Conservation (phyloP, 1,140 invertebrate species). For the Drosophila kohkoa region DNA sequence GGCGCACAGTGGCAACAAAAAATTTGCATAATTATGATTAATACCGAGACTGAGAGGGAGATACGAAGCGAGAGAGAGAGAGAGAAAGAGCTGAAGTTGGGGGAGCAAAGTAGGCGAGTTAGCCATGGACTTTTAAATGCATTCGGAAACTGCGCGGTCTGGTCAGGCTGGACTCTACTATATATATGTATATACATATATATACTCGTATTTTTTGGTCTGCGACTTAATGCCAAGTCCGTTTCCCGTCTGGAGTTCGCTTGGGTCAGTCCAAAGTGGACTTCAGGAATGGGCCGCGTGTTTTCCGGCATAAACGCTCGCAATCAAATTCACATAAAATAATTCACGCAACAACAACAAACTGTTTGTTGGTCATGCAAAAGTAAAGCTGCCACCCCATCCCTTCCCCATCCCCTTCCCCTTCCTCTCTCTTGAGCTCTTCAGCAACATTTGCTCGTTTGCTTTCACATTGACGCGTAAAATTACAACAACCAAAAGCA, state of each 20-base stretch:
- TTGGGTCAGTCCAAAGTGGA: neutral
- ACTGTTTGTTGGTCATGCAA: constrained; percentile 75
- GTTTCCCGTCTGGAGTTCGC: constrained; percentile 14
- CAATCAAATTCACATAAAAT: constrained; percentile 82
- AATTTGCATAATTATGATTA: constrained; percentile 84
- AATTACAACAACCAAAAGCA: constrained; percentile 39
- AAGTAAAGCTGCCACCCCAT: constrained; percentile 2
- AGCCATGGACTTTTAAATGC: constrained; percentile 40
- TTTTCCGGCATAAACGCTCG: constrained; percentile 80
- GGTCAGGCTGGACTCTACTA: neutral
- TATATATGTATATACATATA: too few relatives aligned
- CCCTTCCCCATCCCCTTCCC: neutral
- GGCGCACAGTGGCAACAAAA: constrained; percentile 40
- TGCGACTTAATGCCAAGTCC: constrained; percentile 26
- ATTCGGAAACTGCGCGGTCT: constrained; percentile 45
- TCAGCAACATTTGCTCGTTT: constrained; percentile 26
- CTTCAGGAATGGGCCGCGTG: constrained; percentile 43
- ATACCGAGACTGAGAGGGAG: constrained; percentile 44
- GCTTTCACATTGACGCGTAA: constrained; percentile 57
- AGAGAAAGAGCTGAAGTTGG: neutral
- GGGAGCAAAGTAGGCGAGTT: too few relatives aligned
- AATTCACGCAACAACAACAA: constrained; percentile 74
- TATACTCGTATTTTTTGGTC: neutral
- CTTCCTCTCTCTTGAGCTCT: neutral
- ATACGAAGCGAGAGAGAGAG: neutral